phyloP scores from a whole-genome alignment of 2,113 vertebrate genomes.

The Nanorana parkeri region DNA sequence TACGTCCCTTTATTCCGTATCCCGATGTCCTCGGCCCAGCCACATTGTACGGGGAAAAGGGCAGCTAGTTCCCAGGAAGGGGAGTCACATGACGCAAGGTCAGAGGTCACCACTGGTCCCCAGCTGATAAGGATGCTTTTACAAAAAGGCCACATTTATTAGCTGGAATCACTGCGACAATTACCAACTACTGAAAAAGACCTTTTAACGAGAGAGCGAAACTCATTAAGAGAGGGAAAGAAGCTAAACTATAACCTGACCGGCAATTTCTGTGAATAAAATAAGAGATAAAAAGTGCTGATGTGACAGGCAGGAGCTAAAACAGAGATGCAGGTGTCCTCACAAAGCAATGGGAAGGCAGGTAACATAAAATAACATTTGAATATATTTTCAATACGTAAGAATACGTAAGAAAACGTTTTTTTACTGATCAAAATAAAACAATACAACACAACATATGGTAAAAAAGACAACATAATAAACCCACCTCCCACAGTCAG shows the following conservation, averaged over 20 bases:
- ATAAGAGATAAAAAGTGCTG: background rate
- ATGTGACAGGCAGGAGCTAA: background rate
- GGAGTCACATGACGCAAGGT: slow-evolving; percentile 7
- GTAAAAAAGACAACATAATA: too few species aligned
- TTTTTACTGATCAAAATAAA: too few species aligned
- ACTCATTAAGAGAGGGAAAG: slow-evolving; percentile 1
- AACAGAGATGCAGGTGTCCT: background rate
- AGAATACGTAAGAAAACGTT: too few species aligned
- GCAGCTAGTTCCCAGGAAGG: slow-evolving; percentile 27
- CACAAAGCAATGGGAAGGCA: background rate
- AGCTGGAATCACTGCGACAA: background rate
- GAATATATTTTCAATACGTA: too few species aligned
- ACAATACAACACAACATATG: too few species aligned
- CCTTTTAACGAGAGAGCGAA: background rate
- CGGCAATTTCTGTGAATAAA: too few species aligned
- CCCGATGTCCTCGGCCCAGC: background rate
- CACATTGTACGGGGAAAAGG: slow-evolving; percentile 42
- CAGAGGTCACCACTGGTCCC: background rate
- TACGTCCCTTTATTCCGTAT: slow-evolving; percentile 11
- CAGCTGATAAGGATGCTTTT: slow-evolving; percentile 4
- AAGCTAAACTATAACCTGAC: background rate
- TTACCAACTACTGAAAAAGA: slow-evolving; percentile 13
- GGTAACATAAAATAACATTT: too few species aligned
- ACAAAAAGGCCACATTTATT: background rate
- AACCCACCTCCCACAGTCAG: too few species aligned